Percentiles rank a stretch among this genome's conserved stretches.
phyloP scores from a whole-genome alignment of 2,113 vertebrate species.

The Chauna torquata region DNA sequence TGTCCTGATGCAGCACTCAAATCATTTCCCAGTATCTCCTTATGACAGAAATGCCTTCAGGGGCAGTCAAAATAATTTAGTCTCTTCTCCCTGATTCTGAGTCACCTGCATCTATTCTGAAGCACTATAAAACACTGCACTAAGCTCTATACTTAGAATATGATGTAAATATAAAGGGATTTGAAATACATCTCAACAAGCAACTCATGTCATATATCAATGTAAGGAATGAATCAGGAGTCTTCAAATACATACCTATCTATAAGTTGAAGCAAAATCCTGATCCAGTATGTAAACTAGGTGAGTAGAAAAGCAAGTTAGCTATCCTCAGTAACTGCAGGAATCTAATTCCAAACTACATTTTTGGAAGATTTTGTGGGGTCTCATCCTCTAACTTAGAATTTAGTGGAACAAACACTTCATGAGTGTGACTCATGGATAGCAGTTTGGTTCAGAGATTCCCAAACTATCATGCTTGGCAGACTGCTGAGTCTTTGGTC shows the following conservation, averaged over 20 bases:
- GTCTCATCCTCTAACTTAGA: neutral
- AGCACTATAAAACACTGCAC: neutral
- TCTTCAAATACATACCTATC: neutral
- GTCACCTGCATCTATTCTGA: neutral
- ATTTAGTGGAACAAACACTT: neutral
- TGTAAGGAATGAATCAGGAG: neutral
- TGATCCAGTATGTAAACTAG: neutral
- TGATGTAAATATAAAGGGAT: neutral
- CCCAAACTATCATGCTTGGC: neutral
- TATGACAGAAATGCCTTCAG: slow-evolving; percentile 5
- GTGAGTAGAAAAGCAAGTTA: neutral
- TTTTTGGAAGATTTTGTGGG: neutral
- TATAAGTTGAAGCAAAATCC: neutral
- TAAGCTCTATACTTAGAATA: slow-evolving; percentile 14
- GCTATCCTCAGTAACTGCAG: neutral
- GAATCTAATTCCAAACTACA: neutral
- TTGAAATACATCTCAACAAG: neutral
- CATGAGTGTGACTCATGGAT: neutral
- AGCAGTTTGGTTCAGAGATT: neutral
- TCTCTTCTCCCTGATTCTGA: neutral
- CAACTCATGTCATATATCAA: neutral
- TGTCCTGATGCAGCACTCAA: neutral
- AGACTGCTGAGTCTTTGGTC: neutral
- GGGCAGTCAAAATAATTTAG: slow-evolving; percentile 2
- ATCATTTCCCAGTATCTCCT: neutral